Base-by-base conservation (phyloP, 2,888 invertebrate genomes). In the Lycophotia porphyrea region DNA sequence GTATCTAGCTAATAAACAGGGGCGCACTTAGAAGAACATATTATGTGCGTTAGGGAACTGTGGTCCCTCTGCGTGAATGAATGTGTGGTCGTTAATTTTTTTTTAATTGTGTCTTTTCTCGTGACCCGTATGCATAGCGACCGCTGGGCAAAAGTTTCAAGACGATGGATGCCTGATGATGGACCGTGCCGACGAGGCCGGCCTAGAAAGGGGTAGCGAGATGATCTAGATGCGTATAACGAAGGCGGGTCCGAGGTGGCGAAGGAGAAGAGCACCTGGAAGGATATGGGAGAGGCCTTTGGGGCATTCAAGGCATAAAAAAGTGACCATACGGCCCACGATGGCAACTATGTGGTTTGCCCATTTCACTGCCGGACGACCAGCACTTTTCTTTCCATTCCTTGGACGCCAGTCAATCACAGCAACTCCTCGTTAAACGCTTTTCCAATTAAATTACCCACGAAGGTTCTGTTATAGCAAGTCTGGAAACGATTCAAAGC, bases 1-100 rank as follows among this genome's bases (percentile, higher is more conserved):
- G 73, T 72, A 84, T 81, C 76, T 71, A 52, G 70, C 83, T 87
- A 89, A 89, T 89, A 89, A 87, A 84, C 70, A 77, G 63, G 49
- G 47, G 60, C 49, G 68, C 78, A 77, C 68, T 82, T 71, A 74
- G 68, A 63, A 71, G 61, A 80, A 82, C 80, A 78, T 74, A 67
- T 60, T 74, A 67, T 60, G 73, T 31, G 39, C 11, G 64, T 71
- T 71, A 84, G n/a, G 52, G 39, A 18, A 49, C 24, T 44, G 49
- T 47, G 27, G 65, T 21, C 52, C 21, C 4, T 71, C n/a, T 49
- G 47, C 66, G 76, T 61, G 67, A 64, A 75, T 52, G 27, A 31
- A 75, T 76, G 47, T 65, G 64, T 61, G 68, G 7, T 58, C 36
- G n/a, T 52, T 39, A 34, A 49, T 8, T 52, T 67, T 66, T 47